Evolutionary conservation across 1,140 invertebrate species (phyloP).

Genomic region (Trinorchestia longiramus): DNA sequence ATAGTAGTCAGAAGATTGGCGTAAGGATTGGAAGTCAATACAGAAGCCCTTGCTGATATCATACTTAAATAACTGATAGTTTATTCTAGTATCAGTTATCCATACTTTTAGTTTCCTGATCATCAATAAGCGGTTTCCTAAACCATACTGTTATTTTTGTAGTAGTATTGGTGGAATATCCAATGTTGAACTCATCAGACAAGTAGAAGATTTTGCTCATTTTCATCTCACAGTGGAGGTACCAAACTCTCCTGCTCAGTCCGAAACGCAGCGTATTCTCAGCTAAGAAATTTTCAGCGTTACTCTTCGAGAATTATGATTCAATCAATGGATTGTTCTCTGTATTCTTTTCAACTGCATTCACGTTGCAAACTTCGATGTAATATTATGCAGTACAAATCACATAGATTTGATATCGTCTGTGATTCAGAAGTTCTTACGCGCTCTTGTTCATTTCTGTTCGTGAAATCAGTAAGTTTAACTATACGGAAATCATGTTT

Average conservation of each 20-base stretch:
- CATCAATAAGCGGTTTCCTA: too few species aligned
- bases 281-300: too few species aligned
- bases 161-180: too few species aligned
- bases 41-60: not conserved
- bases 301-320: too few species aligned
- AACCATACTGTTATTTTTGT: too few species aligned
- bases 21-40: not conserved
- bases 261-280: too few species aligned
- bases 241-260: too few species aligned
- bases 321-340: not conserved
- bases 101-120: too few species aligned
- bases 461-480: not conserved
- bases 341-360: not conserved
- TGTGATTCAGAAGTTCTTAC: not conserved
- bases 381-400: not conserved
- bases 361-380: not conserved
- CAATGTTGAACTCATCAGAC: too few species aligned
- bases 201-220: too few species aligned
- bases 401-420: not conserved
- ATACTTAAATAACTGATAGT: too few species aligned
- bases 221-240: too few species aligned
- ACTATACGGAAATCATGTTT: not conserved
- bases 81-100: not conserved
- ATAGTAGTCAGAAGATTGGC: not conserved
- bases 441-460: not conserved